Base-by-base conservation (phyloP, 2,888 invertebrate genomes). In the Polydrusus tereticollis region DNA sequence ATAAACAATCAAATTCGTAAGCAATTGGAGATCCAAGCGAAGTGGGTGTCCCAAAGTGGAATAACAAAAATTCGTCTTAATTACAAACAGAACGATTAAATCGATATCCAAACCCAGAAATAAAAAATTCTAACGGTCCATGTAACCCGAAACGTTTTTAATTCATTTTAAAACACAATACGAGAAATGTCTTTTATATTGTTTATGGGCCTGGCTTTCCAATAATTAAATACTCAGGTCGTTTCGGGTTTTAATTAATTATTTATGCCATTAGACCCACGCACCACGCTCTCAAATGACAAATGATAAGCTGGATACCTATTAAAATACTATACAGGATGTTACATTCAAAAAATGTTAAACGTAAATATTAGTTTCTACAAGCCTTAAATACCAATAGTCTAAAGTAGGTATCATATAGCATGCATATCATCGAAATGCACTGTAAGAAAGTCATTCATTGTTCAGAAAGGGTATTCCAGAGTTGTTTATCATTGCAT, bases 241-340 rank as follows among this genome's bases (percentile, higher is more conserved):
- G 47, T 62, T 62, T 47, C 21, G 55, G 41, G 57, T 59, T 63
- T 73, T 75, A 75, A 75, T 75, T 75, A 75, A 75, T 75, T 73
- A 75, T 64, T 69, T 62, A 75, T 70, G 60, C 70, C 70, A 69
- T 73, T 75, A 67, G 73, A 64, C 75, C 75, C 70, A 75, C 75
- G 67, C 75, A 69, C 38, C 72, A 70, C 68, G 41, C 41, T 41
- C 41, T 70, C 67, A 65, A 66, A 69, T 73, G 75, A 75, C 70
- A 73, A 75, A 75, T 70, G 75, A 75, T 75, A 72, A 72, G 66
- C 36, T 21, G 21, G 59, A 38, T 73, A 75, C 72, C 72, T 74
- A 74, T 74, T 71, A 66, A 68, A 72, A 45, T 68, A 58, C 12
- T 50, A 3, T 70, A 70, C 70, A 59, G 64, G 65, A 21, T 52